Conservation (phyloP, 2,888 invertebrate species). For the Drosophila acutilabella region DNA sequence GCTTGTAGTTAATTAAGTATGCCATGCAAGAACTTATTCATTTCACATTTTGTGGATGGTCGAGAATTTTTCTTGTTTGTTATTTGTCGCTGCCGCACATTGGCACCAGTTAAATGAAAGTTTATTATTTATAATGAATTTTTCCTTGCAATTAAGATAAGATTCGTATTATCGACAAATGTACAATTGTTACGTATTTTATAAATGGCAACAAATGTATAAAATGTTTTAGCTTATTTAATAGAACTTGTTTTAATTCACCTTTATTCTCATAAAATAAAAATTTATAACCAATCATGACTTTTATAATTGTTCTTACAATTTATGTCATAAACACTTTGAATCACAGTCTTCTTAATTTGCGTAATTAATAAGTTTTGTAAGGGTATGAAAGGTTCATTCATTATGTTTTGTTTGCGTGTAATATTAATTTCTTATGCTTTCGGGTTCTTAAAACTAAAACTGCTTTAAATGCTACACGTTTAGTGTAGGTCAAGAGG, state of each 20-base stretch:
- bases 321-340: neutral
- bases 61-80: conserved; percentile 11
- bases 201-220: neutral
- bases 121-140: neutral
- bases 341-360: conserved; percentile 1
- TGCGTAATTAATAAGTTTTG: neutral
- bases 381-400: neutral
- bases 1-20: conserved; percentile 46
- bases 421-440: conserved; percentile 40
- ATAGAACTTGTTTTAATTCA: neutral
- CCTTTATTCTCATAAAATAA: too few species aligned
- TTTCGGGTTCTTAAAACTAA: neutral
- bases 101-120: conserved; percentile 4
- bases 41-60: conserved; percentile 14
- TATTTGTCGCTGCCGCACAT: neutral
- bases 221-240: neutral
- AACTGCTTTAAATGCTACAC: conserved; percentile 49
- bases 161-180: neutral
- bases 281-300: too few species aligned
- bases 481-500: conserved; percentile 39
- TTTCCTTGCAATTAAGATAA: neutral
- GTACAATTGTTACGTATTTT: neutral
- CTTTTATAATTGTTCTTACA: neutral
- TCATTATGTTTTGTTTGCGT: conserved; percentile 40
- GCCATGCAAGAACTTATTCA: conserved; percentile 47